These are phyloP conservation scores for Gymnoscelis rufifasciata DNA, from an alignment of 2,888 invertebrate species.

Conservation along the genomic window DNA sequence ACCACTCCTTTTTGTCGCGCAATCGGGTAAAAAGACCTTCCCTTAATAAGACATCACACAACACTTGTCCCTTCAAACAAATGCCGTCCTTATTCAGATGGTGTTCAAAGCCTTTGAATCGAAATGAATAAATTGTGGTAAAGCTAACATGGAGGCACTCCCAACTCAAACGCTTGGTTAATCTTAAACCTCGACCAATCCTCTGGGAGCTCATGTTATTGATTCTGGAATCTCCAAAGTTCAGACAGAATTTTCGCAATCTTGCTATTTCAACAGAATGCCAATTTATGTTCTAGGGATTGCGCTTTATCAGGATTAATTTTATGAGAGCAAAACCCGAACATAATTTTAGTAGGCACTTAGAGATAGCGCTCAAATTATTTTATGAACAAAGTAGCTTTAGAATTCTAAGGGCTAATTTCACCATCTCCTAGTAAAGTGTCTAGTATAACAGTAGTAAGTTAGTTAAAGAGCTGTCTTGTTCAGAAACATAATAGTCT, in stretches of 20 bases:
- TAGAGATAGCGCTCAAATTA: background rate
- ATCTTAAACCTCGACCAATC: constrained; percentile 10
- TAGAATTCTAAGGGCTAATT: too few species aligned
- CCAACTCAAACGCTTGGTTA: constrained; percentile 14
- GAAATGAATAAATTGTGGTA: constrained; percentile 15
- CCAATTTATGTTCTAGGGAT: constrained; percentile 4
- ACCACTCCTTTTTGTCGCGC: too few species aligned
- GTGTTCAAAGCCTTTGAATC: constrained; percentile 6
- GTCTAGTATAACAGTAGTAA: too few species aligned
- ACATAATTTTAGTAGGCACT: background rate
- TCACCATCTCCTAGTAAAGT: too few species aligned
- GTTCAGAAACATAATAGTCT: too few species aligned
- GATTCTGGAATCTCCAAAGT: constrained; percentile 8
- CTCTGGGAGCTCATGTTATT: constrained; percentile 8
- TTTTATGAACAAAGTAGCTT: background rate
- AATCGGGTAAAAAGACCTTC: too few species aligned
- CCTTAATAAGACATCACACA: too few species aligned
- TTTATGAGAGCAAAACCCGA: constrained; percentile 8
- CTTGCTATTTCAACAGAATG: constrained; percentile 7
- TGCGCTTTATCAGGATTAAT: background rate
- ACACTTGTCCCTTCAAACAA: background rate
- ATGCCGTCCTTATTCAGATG: background rate
- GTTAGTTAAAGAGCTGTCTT: too few species aligned
- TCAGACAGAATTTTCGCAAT: constrained; percentile 4
- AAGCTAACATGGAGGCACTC: constrained; percentile 11